Conservation (phyloP, 35 echinoderm and acorn worm species). For the Heliocidaris tuberculata region DNA sequence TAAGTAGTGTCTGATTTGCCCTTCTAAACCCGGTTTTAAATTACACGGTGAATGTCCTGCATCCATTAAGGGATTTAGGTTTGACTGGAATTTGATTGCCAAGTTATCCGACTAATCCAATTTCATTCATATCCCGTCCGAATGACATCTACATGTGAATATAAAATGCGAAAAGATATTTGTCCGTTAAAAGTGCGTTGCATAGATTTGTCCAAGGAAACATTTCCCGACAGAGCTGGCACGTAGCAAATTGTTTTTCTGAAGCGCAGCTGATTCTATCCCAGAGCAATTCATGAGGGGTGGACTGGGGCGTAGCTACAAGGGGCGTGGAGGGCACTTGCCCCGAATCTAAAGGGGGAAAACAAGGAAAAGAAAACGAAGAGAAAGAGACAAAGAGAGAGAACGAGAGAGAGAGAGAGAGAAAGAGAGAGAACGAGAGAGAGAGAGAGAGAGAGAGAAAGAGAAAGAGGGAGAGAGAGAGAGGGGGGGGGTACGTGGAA, state of each 20-base stretch:
- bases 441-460: background rate
- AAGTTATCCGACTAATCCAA: background rate
- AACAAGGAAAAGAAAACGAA: background rate
- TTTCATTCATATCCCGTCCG: background rate
- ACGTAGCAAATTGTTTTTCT: background rate
- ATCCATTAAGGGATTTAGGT: background rate
- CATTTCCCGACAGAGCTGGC: background rate
- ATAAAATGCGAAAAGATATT: background rate
- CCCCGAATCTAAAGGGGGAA: background rate
- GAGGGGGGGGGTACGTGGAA: no score
- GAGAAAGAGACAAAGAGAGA: background rate
- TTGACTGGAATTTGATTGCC: conserved; percentile 4
- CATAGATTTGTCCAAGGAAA: background rate
- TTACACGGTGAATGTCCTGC: background rate
- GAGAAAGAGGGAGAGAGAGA: background rate
- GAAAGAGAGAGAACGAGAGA: background rate
- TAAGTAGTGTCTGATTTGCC: background rate
- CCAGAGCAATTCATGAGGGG: background rate
- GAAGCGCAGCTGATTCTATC: background rate
- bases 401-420: background rate
- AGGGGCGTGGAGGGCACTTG: background rate
- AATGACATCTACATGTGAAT: background rate
- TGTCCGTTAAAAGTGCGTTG: background rate
- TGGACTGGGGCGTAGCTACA: background rate
- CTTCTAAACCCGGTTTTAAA: background rate